Percentiles rank a stretch among this genome's conserved stretches.
Evolutionary conservation across 2,888 invertebrate genomes (phyloP).

Genomic region (Scaptomyza parva): DNA sequence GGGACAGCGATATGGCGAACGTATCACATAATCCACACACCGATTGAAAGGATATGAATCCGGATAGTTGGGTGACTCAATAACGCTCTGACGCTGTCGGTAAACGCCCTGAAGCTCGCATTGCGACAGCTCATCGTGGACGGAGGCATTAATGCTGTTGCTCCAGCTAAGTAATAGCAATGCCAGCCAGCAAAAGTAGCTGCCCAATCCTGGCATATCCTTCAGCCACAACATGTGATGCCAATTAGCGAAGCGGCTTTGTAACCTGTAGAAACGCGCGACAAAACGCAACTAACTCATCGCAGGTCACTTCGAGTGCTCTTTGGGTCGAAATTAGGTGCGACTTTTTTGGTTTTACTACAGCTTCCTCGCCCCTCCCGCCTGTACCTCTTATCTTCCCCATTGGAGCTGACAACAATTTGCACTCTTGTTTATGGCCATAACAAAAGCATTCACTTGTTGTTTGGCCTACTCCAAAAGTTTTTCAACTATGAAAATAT

Average conservation of each 20-base stretch:
- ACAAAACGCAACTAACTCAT: conserved; percentile 67
- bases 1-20: conserved; percentile 85
- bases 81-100: conserved; percentile 85
- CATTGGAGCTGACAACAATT: conserved; percentile 60
- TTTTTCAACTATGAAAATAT: not conserved
- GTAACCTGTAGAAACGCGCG: conserved; percentile 45
- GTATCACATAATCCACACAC: conserved; percentile 86
- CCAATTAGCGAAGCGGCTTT: conserved; percentile 18
- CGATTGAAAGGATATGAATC: conserved; percentile 84
- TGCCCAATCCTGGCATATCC: conserved; percentile 22
- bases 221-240: conserved; percentile 32
- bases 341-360: conserved; percentile 61
- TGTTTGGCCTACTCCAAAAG: conserved; percentile 32
- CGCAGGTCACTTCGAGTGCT: conserved; percentile 45
- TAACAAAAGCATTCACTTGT: conserved; percentile 72
- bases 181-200: not conserved
- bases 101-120: conserved; percentile 84
- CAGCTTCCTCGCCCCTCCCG: not conserved
- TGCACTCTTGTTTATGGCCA: conserved; percentile 73
- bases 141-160: conserved; percentile 14
- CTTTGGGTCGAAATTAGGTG: conserved; percentile 55
- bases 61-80: conserved; percentile 86
- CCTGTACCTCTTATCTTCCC: not conserved
- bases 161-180: conserved; percentile 20
- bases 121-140: conserved; percentile 79